Conservation (phyloP, 2,888 invertebrate genomes). For the Eueremaeus valkanovi region DNA sequence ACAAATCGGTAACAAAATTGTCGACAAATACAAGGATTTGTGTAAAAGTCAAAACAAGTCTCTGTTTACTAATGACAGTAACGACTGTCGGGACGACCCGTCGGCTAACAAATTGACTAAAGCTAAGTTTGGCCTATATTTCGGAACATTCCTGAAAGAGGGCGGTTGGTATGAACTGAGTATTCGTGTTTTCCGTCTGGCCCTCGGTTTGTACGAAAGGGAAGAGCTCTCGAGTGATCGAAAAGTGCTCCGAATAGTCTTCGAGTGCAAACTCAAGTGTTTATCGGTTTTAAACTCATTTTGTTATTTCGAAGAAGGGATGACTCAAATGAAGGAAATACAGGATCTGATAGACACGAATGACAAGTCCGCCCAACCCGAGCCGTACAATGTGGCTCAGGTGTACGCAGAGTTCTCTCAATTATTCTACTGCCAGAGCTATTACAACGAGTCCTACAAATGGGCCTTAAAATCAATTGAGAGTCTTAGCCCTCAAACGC, state of each 20-base stretch:
- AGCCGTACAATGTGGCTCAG: conserved; percentile 57
- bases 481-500: conserved; percentile 56
- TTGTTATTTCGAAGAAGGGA: conserved; percentile 16
- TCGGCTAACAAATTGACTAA: background rate
- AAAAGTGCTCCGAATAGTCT: background rate
- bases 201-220: background rate
- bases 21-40: background rate
- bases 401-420: conserved; percentile 77
- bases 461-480: conserved; percentile 74
- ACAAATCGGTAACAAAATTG: background rate
- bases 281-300: conserved; percentile 15
- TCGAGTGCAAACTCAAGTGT: conserved; percentile 9
- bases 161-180: conserved; percentile 21
- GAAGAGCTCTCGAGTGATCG: background rate
- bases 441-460: conserved; percentile 70
- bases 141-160: conserved; percentile 9
- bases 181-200: background rate
- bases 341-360: background rate
- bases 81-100: no score
- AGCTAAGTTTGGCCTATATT: background rate
- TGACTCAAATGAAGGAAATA: background rate
- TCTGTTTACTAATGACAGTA: no score
- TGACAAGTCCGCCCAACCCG: background rate
- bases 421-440: conserved; percentile 75
- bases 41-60: background rate